Conservation (phyloP, 2,113 vertebrate genomes). For the Vulpes vulpes region DNA sequence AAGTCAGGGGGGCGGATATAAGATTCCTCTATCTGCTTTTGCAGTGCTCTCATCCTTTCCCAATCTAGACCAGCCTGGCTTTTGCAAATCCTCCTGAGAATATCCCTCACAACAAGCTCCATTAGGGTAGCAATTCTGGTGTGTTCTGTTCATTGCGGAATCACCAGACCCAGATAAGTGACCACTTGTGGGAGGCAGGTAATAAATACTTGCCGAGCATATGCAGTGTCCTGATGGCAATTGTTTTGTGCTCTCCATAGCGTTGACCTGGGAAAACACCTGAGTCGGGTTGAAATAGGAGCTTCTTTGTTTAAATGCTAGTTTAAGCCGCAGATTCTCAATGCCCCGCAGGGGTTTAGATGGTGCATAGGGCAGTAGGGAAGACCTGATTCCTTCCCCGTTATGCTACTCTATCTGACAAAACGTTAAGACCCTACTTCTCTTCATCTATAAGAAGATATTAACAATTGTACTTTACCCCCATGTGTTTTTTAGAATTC, state of each 20-base stretch:
- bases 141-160: background rate
- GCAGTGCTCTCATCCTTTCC: background rate
- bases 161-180: background rate
- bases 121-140: background rate
- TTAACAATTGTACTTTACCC: background rate
- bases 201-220: background rate
- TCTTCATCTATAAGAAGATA: background rate
- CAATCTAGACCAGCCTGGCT: background rate
- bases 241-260: background rate
- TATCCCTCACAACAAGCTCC: background rate
- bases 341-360: background rate
- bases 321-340: background rate
- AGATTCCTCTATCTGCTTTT: background rate
- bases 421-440: background rate
- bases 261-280: background rate
- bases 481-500: background rate
- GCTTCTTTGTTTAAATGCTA: background rate
- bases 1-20: background rate
- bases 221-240: background rate
- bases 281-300: background rate
- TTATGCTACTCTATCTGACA: background rate
- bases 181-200: too few species aligned
- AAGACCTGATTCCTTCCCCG: background rate
- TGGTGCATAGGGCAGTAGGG: background rate
- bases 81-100: constrained; percentile 3